Evolutionary conservation across 1,140 invertebrate genomes (phyloP).

Genomic region (Pseudoatta argentina): DNA sequence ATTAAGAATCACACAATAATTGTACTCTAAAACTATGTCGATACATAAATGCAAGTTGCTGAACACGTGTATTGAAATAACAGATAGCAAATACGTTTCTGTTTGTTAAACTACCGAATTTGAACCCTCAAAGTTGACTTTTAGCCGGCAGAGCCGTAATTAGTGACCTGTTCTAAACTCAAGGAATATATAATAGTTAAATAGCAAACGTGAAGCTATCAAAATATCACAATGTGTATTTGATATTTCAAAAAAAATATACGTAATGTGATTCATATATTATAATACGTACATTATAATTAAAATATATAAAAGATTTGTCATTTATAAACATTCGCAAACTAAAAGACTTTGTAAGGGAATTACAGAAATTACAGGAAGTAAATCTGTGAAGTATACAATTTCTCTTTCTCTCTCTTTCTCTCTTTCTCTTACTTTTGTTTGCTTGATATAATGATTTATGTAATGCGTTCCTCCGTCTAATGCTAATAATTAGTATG

Average conservation of each 20-base stretch:
- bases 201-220: constrained; percentile 46
- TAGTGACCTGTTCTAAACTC: neutral
- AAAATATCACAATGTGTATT: neutral
- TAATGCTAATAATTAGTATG: constrained; percentile 69
- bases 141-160: neutral
- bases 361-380: neutral
- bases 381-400: constrained; percentile 9
- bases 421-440: neutral
- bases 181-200: constrained; percentile 28
- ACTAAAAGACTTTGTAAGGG: constrained; percentile 11
- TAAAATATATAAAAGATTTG: constrained; percentile 9
- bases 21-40: neutral
- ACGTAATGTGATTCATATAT: neutral
- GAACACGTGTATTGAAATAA: constrained; percentile 23
- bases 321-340: neutral
- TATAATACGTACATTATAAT: neutral
- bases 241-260: neutral
- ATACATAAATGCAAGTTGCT: neutral
- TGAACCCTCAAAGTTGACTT: constrained; percentile 62
- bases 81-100: constrained; percentile 5
- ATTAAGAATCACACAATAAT: neutral
- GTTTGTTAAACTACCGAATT: neutral
- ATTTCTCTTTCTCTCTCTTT: neutral
- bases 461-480: constrained; percentile 60
- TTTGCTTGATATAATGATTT: constrained; percentile 42